Percentiles rank a stretch among this genome's conserved stretches.
phyloP scores from a whole-genome alignment of 2,888 invertebrate species.

The Sabellastarte sp. region DNA sequence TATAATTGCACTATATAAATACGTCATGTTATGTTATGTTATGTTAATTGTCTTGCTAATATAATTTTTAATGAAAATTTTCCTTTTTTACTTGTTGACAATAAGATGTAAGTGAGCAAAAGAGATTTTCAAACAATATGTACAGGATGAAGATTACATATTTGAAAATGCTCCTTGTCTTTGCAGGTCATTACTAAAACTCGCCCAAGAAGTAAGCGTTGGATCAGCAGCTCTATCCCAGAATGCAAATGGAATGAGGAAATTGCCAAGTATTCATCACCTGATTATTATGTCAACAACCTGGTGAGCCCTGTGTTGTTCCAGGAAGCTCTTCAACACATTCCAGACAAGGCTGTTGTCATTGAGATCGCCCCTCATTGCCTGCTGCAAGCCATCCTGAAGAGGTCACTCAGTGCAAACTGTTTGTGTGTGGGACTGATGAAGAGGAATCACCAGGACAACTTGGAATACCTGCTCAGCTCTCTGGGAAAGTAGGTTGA shows the following conservation, averaged over 20 bases:
- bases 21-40: no score
- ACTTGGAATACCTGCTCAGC: conserved; percentile 73
- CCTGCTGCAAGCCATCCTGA: conserved; percentile 88
- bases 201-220: conserved; percentile 75
- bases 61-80: no score
- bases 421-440: conserved; percentile 81
- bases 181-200: conserved; percentile 72
- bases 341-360: conserved; percentile 84
- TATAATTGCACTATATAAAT: no score
- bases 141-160: no score
- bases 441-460: conserved; percentile 77
- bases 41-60: no score
- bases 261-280: conserved; percentile 78
- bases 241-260: conserved; percentile 78
- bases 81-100: no score
- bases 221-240: conserved; percentile 93
- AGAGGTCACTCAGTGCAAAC: conserved; percentile 75
- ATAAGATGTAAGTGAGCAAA: no score
- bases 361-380: conserved; percentile 94
- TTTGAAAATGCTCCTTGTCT: no score
- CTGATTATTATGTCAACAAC: conserved; percentile 95
- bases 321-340: conserved; percentile 79
- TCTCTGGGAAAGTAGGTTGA: conserved; percentile 77
- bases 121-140: no score
- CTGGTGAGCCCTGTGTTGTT: conserved; percentile 89